Evolutionary conservation across 2,888 invertebrate genomes (phyloP).

Genomic region (Leptinotarsa tumamoca): DNA sequence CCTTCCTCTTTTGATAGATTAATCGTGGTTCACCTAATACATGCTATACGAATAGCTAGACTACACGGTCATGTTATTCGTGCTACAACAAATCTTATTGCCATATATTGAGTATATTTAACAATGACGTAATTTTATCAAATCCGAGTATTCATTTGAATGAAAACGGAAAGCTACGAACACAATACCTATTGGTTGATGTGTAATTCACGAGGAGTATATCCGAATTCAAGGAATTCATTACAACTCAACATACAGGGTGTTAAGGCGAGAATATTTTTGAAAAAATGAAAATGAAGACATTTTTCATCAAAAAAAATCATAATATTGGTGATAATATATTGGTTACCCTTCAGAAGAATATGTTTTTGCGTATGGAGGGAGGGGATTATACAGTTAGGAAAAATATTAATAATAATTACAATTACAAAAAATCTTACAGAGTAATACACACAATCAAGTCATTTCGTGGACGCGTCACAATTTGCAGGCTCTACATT

Average conservation of each 20-base stretch:
- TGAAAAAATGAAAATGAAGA: too few species aligned
- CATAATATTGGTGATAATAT: too few species aligned
- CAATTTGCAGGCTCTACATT: too few species aligned
- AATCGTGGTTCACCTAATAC: background rate
- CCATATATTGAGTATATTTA: conserved; percentile 3
- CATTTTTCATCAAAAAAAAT: too few species aligned
- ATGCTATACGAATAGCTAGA: background rate
- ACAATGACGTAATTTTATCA: conserved; percentile 3
- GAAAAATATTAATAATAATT: too few species aligned
- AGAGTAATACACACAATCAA: too few species aligned
- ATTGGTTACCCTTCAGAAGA: too few species aligned
- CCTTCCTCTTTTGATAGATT: conserved; percentile 5
- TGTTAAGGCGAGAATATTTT: too few species aligned
- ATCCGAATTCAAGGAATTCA: background rate
- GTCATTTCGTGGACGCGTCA: too few species aligned
- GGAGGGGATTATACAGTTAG: too few species aligned
- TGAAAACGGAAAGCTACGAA: conserved; percentile 2
- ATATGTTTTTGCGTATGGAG: too few species aligned
- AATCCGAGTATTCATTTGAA: background rate
- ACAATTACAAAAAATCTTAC: too few species aligned
- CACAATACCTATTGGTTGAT: background rate
- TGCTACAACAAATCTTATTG: background rate
- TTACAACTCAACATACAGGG: background rate
- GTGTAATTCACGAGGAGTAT: background rate
- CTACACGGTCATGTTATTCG: conserved; percentile 5